These are phyloP conservation scores for Bolborhynchus lineola DNA, from an alignment of 2,113 vertebrate genomes.

Conservation along the genomic window DNA sequence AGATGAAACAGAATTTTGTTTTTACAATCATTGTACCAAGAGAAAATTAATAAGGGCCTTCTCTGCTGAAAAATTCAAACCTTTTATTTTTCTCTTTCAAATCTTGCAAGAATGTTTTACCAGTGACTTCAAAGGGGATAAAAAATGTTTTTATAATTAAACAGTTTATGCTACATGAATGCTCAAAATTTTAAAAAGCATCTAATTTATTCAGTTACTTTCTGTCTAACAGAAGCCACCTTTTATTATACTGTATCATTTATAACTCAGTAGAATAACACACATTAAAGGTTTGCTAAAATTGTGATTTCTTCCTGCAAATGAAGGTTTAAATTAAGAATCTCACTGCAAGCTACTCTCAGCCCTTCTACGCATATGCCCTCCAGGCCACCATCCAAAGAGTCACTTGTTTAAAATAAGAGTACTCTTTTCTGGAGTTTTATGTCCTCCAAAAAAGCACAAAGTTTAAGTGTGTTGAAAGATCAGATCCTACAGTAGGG, in stretches of 20 bases:
- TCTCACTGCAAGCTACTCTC: background rate
- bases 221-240: background rate
- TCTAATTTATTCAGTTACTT: background rate
- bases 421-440: background rate
- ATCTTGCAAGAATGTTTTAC: background rate
- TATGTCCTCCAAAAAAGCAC: background rate
- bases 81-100: background rate
- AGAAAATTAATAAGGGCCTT: constrained; percentile 1
- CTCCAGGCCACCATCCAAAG: background rate
- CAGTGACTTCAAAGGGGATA: background rate
- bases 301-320: background rate
- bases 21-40: constrained; percentile 20
- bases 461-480: background rate
- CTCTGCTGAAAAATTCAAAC: background rate
- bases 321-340: background rate
- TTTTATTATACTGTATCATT: background rate
- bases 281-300: background rate
- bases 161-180: background rate
- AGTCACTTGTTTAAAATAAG: background rate
- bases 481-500: background rate
- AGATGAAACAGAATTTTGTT: constrained; percentile 57
- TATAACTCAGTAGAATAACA: background rate
- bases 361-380: background rate
- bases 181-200: background rate
- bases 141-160: background rate